Evolutionary conservation across 2,888 invertebrate genomes (phyloP).

Genomic region (Lamellibrachia satsuma): DNA sequence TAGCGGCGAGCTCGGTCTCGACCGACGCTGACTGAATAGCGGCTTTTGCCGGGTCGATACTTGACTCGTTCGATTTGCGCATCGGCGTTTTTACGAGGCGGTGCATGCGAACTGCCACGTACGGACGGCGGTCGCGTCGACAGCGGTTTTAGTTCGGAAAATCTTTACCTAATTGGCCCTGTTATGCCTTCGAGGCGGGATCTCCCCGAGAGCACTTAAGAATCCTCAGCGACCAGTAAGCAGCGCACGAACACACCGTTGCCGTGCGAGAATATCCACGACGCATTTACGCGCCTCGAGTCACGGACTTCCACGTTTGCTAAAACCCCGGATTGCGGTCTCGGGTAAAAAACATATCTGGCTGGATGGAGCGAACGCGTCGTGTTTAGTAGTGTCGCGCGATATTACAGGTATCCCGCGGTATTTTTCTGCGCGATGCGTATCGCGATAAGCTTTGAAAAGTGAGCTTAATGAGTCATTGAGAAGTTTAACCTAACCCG

Average conservation of each 20-base stretch:
- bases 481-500: too few species aligned
- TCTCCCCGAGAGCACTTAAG: background rate
- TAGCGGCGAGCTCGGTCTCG: background rate
- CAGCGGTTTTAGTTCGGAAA: background rate
- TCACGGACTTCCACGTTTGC: background rate
- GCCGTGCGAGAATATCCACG: background rate
- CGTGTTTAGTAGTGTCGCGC: background rate
- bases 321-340: background rate
- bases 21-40: background rate
- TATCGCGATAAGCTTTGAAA: too few species aligned
- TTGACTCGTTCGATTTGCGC: background rate
- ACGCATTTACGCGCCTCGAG: background rate
- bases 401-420: too few species aligned
- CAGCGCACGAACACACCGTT: background rate
- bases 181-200: background rate
- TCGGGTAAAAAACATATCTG: background rate
- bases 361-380: background rate
- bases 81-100: background rate
- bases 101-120: background rate
- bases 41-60: background rate
- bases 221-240: background rate
- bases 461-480: too few species aligned
- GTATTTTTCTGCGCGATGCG: too few species aligned
- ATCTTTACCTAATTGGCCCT: background rate
- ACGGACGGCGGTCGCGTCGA: background rate